Evolutionary conservation across 2,888 invertebrate genomes (phyloP).

Genomic region (Entomobrya multifasciata): DNA sequence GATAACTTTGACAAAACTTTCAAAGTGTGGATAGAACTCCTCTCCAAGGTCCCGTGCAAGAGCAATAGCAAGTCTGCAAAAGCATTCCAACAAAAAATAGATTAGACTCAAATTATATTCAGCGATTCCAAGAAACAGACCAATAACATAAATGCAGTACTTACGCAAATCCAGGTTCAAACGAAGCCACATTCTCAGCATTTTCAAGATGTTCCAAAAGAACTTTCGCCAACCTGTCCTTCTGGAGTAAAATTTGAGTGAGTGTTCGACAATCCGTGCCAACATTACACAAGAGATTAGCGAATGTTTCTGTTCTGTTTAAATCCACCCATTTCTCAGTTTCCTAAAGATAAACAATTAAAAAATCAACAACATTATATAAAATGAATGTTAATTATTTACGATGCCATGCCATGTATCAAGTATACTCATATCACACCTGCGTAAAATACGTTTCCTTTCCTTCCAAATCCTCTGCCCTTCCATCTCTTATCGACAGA

Average conservation of each 20-base stretch:
- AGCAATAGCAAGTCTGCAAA: slow-evolving; percentile 88
- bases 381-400: too few relatives aligned
- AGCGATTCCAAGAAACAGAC: too few relatives aligned
- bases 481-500: slow-evolving; percentile 90
- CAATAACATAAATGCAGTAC: neutral
- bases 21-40: slow-evolving; percentile 94
- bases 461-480: slow-evolving; percentile 85
- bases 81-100: too few relatives aligned
- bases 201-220: slow-evolving; percentile 86
- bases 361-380: neutral
- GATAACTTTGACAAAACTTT: slow-evolving; percentile 87
- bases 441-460: slow-evolving; percentile 88
- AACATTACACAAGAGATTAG: slow-evolving; percentile 88
- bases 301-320: slow-evolving; percentile 92
- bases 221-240: slow-evolving; percentile 88
- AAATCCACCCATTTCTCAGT: slow-evolving; percentile 94
- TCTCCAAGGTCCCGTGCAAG: slow-evolving; percentile 92
- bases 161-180: slow-evolving; percentile 76
- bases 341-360: slow-evolving; percentile 83
- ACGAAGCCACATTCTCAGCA: slow-evolving; percentile 68
- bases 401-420: too few relatives aligned
- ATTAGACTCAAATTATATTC: too few relatives aligned
- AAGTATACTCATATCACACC: slow-evolving; percentile 57
- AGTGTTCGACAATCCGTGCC: slow-evolving; percentile 88
- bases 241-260: slow-evolving; percentile 90